Percentiles rank a stretch among this genome's conserved stretches.
phyloP scores from a whole-genome alignment of 2,888 invertebrate species.

The Lasioglossum oenotherae region DNA sequence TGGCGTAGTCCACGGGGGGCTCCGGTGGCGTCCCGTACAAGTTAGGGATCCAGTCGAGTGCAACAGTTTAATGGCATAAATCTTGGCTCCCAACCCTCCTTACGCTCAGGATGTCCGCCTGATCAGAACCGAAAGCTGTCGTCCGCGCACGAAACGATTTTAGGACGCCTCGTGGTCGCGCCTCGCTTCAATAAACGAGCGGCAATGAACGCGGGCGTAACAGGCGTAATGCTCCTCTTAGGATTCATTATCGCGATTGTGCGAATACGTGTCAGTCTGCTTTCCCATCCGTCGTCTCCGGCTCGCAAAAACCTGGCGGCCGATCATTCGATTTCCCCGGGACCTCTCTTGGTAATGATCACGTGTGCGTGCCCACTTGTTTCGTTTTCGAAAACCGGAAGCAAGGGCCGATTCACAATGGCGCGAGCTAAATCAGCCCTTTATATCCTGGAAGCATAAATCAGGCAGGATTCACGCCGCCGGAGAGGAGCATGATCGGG shows the following conservation, averaged over 20 bases:
- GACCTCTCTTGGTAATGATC: background rate
- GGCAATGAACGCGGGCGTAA: conserved; percentile 34
- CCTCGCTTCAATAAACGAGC: background rate
- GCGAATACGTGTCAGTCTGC: conserved; percentile 34
- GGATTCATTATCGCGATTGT: conserved; percentile 54
- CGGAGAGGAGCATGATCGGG: conserved; percentile 35
- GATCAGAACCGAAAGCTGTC: background rate
- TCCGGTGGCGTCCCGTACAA: background rate
- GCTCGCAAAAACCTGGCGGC: conserved; percentile 14
- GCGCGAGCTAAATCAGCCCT: conserved; percentile 48
- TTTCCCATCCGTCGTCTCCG: conserved; percentile 41
- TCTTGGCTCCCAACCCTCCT: background rate
- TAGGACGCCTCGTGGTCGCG: conserved; percentile 3
- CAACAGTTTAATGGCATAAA: conserved; percentile 4
- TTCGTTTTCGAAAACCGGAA: conserved; percentile 51
- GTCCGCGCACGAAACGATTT: background rate
- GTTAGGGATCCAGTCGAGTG: background rate
- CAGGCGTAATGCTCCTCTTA: conserved; percentile 50
- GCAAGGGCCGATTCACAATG: conserved; percentile 41
- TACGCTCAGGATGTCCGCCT: background rate
- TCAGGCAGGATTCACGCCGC: conserved; percentile 52
- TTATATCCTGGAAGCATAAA: conserved; percentile 70
- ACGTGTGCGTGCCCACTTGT: background rate
- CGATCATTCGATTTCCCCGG: conserved; percentile 41
- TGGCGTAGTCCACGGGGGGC: no score